Base-by-base conservation (phyloP, 2,797 vertebrate genomes). In the Mastacembelus armatus region DNA sequence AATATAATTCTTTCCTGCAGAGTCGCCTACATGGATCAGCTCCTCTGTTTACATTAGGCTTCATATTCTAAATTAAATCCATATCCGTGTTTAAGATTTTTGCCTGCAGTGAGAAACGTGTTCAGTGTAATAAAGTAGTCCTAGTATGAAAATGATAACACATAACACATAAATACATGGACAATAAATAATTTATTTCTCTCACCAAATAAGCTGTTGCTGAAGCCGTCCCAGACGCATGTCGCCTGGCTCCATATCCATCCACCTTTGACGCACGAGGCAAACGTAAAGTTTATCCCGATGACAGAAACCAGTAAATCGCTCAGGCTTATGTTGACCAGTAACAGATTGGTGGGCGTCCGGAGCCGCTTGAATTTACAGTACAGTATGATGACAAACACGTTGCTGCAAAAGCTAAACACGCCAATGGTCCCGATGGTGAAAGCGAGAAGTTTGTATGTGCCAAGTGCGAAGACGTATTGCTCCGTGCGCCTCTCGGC, bases 151-250 rank as follows among this genome's bases (percentile, higher is more conserved):
- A n/a, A n/a, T 26, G 24, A 26, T 26, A 3, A 5, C 26, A 26
- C 26, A 26, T 26, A 5, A 2, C 24, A 26, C 26, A 3, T 5
- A 26, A 26, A 26, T 24, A 26, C 1, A 26, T 26, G 5, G 26
- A 26, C 26, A 1, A 8, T 39, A n/a, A n/a, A n/a, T n/a, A n/a
- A n/a, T 39, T 15, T 16, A 0, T 62, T 32, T 35, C n/a, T 42
- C 96, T 94, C 84, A 99, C 98, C 97, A 30, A 96, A 97, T 48
- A 98, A 90, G 81, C 94, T 96, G 94, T 95, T 95, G 94, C 95
- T 95, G 94, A 98, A 98, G 57, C 97, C 96, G 86, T 98, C 96
- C 96, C 97, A 97, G 48, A 90, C 74, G 92, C 96, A 97, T 16
- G 95, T 95, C 30, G 91, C 88, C 10, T 85, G 72, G 84, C 94